Evolutionary conservation across 2,888 invertebrate genomes (phyloP).

Genomic region (Acrobasis repandana): DNA sequence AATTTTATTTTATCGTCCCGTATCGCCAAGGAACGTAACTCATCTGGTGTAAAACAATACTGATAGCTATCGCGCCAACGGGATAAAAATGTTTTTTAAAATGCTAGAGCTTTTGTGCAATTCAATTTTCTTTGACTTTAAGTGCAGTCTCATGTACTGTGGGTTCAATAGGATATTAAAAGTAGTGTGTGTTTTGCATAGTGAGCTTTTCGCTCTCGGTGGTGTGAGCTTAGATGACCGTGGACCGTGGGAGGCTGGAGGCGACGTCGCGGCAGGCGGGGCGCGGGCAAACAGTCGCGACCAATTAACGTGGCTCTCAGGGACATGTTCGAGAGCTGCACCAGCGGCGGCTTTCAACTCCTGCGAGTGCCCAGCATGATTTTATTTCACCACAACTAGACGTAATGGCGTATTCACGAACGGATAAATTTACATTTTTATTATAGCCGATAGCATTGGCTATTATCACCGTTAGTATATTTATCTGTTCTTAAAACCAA

Average conservation of each 20-base stretch:
- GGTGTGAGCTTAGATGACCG: conserved; percentile 32
- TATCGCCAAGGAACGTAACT: conserved; percentile 64
- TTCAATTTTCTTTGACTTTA: conserved; percentile 62
- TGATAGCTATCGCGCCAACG: conserved; percentile 66
- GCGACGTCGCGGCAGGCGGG: conserved; percentile 3
- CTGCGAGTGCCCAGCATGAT: conserved; percentile 46
- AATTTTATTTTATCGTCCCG: conserved; percentile 69
- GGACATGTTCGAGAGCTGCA: conserved; percentile 54
- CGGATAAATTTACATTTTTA: conserved; percentile 2
- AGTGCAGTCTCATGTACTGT: conserved; percentile 71
- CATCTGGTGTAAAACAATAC: conserved; percentile 73
- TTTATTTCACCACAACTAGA: conserved; percentile 50
- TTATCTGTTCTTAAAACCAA: not conserved
- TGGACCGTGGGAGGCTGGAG: not conserved
- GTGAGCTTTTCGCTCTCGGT: conserved; percentile 29
- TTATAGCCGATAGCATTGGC: not conserved
- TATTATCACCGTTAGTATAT: not conserved
- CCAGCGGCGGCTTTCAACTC: conserved; percentile 65
- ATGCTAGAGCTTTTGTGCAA: conserved; percentile 56
- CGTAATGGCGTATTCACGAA: not conserved
- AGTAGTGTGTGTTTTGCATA: conserved; percentile 35
- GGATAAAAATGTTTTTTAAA: conserved; percentile 59
- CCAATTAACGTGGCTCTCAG: conserved; percentile 71
- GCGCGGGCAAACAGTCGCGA: conserved; percentile 53
- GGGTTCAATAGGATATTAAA: conserved; percentile 53